A percentile compares a stretch with the other conserved stretches of the same genome.
Evolutionary conservation across 2,888 invertebrate genomes (phyloP).

Genomic region (Orgyia antiqua): DNA sequence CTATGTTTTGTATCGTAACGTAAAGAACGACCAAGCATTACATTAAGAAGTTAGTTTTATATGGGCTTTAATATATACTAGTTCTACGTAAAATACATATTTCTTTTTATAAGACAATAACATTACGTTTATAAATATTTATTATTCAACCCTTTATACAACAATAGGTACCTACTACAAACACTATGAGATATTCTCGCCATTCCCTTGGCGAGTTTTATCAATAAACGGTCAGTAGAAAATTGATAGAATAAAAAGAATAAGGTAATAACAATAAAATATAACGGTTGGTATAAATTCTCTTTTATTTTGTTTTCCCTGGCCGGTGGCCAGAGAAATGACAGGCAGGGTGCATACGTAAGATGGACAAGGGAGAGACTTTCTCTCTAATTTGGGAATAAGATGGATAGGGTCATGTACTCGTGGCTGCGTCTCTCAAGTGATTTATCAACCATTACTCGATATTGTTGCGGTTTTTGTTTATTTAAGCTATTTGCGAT

Average conservation of each 20-base stretch:
- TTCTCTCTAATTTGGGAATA: constrained; percentile 48
- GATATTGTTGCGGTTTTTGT: constrained; percentile 37
- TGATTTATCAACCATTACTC: constrained; percentile 56
- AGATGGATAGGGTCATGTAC: constrained; percentile 47
- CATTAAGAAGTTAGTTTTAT: too few species aligned
- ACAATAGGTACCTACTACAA: too few species aligned
- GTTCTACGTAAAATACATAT: too few species aligned
- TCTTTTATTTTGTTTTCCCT: constrained; percentile 46
- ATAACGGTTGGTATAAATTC: constrained; percentile 57
- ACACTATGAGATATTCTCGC: constrained; percentile 9
- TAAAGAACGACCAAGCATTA: too few species aligned
- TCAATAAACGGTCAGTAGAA: constrained; percentile 33
- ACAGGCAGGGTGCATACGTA: constrained; percentile 47
- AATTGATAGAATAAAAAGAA: constrained; percentile 55
- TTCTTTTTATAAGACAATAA: too few species aligned
- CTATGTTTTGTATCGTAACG: too few species aligned
- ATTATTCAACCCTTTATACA: constrained; percentile 21
- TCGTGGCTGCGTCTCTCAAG: constrained; percentile 19
- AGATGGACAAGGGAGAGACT: constrained; percentile 29
- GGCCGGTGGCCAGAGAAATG: constrained; percentile 35
- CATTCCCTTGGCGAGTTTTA: constrained; percentile 22
- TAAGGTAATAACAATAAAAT: constrained; percentile 65
- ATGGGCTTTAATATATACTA: too few species aligned
- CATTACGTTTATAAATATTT: too few species aligned
- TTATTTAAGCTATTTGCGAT: constrained; percentile 26